Base-by-base conservation (phyloP, 2,888 invertebrate genomes). In the Eupithecia vulgata region DNA sequence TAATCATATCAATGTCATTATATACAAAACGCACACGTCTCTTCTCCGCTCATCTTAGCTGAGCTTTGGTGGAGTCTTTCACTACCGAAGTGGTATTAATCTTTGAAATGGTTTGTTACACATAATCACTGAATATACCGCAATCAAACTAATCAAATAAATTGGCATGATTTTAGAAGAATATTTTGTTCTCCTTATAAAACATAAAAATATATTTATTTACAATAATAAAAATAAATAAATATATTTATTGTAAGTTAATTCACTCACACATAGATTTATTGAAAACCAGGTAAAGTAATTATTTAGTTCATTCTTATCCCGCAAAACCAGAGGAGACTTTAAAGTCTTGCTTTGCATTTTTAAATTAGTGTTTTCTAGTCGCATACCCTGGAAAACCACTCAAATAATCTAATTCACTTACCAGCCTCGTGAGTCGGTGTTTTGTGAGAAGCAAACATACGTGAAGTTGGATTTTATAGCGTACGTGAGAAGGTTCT, bases 401-500 rank as follows among this genome's bases (percentile, higher is more conserved):
- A 72, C 79, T 82, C 80, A 84, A 87, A 85, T 85, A 85, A 82
- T 85, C 87, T 89, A 89, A 91, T 91, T 89, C 81, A 88, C 85
- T 88, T 90, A 88, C 91, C 85, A 79, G 85, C 80, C 84, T 80
- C 82, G 85, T 81, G 83, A 80, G 82, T 81, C 57, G 25, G 57
- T 80, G 85, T 90, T 91, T 92, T 91, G 90, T 90, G 83, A 84
- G 85, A 81, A 80, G 83, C 84, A 83, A 81, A 77, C 84, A 80
- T 82, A 86, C 88, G 87, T 87, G 87, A 85, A 87, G 87, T 86
- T 84, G 84, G 84, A 85, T 85, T 89, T 91, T 90, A 91, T 90
- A 85, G 88, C 86, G 81, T 89, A 91, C 91, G 90, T 91, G 91
- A 90, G 72, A 8, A 35, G 72, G 67, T 65, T 70, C 67, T 65